A percentile compares a stretch with the other conserved stretches of the same genome.
These are phyloP conservation scores for Pao palembangensis DNA, from an alignment of 2,113 vertebrate genomes.

Conservation along the genomic window DNA sequence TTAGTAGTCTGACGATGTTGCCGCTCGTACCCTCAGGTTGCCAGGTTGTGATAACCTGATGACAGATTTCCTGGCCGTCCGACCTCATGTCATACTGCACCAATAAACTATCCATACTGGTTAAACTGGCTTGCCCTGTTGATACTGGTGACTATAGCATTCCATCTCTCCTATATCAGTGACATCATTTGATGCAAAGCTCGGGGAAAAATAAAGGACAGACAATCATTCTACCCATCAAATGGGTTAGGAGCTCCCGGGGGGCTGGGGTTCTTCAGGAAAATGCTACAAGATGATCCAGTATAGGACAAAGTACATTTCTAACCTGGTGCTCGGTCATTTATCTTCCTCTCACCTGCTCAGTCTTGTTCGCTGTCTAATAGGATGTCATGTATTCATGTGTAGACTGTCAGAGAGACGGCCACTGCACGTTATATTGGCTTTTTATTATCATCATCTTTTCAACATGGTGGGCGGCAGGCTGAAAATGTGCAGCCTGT, in stretches of 20 bases:
- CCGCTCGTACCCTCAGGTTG: too few relatives aligned
- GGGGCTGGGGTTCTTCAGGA: neutral
- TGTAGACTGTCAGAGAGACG: slow-evolving; percentile 33
- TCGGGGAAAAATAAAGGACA: slow-evolving; percentile 15
- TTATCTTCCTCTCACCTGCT: slow-evolving; percentile 9
- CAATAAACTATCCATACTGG: too few relatives aligned
- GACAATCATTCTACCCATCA: slow-evolving; percentile 22
- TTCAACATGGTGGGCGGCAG: slow-evolving; percentile 31
- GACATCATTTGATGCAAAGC: slow-evolving; percentile 35
- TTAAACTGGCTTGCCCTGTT: neutral
- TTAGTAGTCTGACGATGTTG: too few relatives aligned
- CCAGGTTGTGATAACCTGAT: too few relatives aligned
- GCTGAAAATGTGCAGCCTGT: slow-evolving; percentile 10
- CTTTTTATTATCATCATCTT: slow-evolving; percentile 48
- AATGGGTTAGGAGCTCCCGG: slow-evolving; percentile 15
- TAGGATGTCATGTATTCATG: slow-evolving; percentile 13
- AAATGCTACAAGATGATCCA: slow-evolving; percentile 28
- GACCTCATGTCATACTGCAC: too few relatives aligned
- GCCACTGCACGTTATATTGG: slow-evolving; percentile 21
- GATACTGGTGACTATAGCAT: slow-evolving; percentile 11
- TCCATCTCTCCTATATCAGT: slow-evolving; percentile 21
- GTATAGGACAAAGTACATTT: slow-evolving; percentile 34
- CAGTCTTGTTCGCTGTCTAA: too few relatives aligned
- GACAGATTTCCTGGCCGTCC: too few relatives aligned
- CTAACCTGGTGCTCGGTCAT: slow-evolving; percentile 37